Evolutionary conservation across 2,888 invertebrate species (phyloP).

Genomic region (Tridacna gigas): DNA sequence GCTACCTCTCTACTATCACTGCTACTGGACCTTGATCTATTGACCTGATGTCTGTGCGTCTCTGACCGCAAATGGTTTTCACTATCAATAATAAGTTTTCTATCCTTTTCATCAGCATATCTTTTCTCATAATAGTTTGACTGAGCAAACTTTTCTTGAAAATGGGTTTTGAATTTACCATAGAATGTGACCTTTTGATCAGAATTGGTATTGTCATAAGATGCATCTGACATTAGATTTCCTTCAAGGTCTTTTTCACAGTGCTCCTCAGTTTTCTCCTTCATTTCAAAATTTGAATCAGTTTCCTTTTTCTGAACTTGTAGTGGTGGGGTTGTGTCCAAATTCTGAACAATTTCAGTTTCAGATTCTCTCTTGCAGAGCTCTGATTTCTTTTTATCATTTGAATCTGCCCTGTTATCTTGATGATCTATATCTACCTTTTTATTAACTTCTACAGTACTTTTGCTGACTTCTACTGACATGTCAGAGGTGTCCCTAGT

Average conservation of each 20-base stretch:
- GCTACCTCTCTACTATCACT: slow-evolving; percentile 19
- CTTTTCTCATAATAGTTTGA: slow-evolving; percentile 9
- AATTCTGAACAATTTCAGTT: not conserved
- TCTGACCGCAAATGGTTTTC: not conserved
- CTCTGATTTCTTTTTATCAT: not conserved
- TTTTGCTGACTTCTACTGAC: not conserved
- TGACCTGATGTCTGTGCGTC: not conserved
- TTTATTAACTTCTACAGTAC: not conserved
- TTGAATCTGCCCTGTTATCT: not conserved
- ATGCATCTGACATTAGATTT: not conserved
- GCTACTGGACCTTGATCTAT: slow-evolving; percentile 29
- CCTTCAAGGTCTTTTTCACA: not conserved
- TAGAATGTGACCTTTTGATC: slow-evolving; percentile 10
- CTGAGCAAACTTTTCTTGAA: slow-evolving; percentile 32
- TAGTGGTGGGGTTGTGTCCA: not conserved
- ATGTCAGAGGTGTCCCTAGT: slow-evolving; percentile 10
- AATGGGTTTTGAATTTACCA: slow-evolving; percentile 47
- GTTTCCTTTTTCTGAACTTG: not conserved
- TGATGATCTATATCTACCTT: slow-evolving; percentile 2
- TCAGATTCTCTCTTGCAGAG: not conserved
- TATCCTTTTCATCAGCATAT: not conserved
- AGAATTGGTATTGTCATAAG: not conserved
- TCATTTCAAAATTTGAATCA: not conserved
- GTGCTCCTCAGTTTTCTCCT: not conserved
- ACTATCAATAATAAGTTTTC: not conserved